phyloP scores from a whole-genome alignment of 1,140 invertebrate species.

The Eupristina koningsbergeri region DNA sequence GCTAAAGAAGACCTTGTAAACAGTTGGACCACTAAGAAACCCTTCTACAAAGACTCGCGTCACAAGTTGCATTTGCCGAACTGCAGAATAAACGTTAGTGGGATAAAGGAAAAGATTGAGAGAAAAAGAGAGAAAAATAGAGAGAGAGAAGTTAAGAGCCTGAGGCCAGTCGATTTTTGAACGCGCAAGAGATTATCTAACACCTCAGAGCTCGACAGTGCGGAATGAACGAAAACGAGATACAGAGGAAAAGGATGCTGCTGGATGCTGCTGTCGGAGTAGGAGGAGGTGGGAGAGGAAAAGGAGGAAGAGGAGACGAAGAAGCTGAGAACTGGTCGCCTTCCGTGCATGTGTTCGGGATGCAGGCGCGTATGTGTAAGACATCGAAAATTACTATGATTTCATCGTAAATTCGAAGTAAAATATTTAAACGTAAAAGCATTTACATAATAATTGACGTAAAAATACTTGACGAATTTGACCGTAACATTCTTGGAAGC shows the following conservation, averaged over 20 bases:
- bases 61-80: not conserved
- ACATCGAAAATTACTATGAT: constrained; percentile 41
- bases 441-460: constrained; percentile 18
- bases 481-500: not conserved
- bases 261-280: not conserved
- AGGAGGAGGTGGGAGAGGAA: not conserved
- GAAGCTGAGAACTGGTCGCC: constrained; percentile 14
- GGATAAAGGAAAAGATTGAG: constrained; percentile 14
- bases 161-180: constrained; percentile 56
- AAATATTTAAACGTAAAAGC: constrained; percentile 26
- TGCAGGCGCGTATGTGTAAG: constrained; percentile 18
- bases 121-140: no score
- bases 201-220: constrained; percentile 53
- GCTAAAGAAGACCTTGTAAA: not conserved
- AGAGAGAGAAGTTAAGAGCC: constrained; percentile 41
- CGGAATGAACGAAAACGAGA: constrained; percentile 45
- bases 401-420: constrained; percentile 29
- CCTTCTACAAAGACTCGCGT: not conserved
- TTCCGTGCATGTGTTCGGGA: not conserved
- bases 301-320: not conserved
- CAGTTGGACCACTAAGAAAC: not conserved
- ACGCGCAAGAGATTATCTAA: constrained; percentile 64
- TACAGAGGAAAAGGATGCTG: constrained; percentile 5
- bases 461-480: not conserved
- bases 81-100: not conserved